Conservation (phyloP, 2,113 vertebrate genomes). For the Lethenteron reissneri region DNA sequence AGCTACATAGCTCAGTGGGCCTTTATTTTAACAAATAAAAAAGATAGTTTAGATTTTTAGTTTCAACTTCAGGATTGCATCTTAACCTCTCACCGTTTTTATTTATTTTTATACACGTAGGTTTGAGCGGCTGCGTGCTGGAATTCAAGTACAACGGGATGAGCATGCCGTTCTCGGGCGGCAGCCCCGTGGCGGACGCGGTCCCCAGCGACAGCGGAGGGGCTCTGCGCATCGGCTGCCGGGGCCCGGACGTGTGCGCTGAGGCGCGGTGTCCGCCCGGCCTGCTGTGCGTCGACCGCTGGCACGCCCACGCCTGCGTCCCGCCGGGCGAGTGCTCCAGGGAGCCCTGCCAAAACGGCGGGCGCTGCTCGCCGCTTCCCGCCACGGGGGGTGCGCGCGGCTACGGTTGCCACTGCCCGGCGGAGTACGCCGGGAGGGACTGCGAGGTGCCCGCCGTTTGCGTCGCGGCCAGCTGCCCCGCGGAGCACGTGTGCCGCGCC, state of each 20-base stretch:
- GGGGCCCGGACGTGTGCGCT: conserved; percentile 69
- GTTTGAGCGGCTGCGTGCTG: conserved; percentile 66
- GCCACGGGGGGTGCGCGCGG: conserved; percentile 14
- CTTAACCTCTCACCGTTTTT: background rate
- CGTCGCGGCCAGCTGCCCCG: conserved; percentile 44
- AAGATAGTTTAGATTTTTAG: background rate
- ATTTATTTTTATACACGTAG: conserved; percentile 19
- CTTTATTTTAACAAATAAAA: background rate
- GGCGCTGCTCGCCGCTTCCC: conserved; percentile 45
- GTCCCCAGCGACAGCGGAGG: conserved; percentile 22
- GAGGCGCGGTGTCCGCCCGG: conserved; percentile 38
- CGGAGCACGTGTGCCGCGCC: conserved; percentile 37
- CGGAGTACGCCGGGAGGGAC: conserved; percentile 38
- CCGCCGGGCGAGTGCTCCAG: conserved; percentile 57
- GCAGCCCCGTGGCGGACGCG: conserved; percentile 24
- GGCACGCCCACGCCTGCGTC: conserved; percentile 72
- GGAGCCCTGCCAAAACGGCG: conserved; percentile 58
- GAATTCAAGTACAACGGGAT: conserved; percentile 57
- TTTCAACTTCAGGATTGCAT: background rate
- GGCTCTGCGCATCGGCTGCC: conserved; percentile 42
- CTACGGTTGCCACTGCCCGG: conserved; percentile 60
- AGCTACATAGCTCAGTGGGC: background rate
- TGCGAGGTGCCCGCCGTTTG: conserved; percentile 63
- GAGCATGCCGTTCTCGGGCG: conserved; percentile 56
- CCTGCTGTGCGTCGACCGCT: conserved; percentile 73